Percentiles rank a stretch among this genome's conserved stretches.
Evolutionary conservation across 2,888 invertebrate genomes (phyloP).

Genomic region (Sturmia bella): DNA sequence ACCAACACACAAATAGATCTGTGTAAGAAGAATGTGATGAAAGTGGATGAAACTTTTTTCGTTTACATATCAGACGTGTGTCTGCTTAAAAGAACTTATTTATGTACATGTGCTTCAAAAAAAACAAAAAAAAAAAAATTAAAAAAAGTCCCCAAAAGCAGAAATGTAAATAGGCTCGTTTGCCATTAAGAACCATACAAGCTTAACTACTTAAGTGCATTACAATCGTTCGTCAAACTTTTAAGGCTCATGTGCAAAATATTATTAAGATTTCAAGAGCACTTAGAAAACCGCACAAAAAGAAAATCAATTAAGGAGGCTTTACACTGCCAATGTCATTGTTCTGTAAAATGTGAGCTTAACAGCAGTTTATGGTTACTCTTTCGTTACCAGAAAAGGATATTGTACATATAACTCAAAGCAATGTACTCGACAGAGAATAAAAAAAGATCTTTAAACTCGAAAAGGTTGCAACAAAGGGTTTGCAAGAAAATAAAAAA

Average conservation of each 20-base stretch:
- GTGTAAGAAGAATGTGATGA: background rate
- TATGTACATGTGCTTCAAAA: slow-evolving; percentile 11
- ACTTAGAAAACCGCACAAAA: background rate
- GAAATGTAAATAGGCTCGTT: slow-evolving; percentile 38
- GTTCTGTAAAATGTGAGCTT: background rate
- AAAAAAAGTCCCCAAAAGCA: background rate
- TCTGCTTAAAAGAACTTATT: too few relatives aligned
- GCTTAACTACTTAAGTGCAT: slow-evolving; percentile 24
- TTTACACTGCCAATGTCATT: slow-evolving; percentile 21
- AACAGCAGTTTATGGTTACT: too few relatives aligned
- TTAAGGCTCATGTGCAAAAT: slow-evolving; percentile 31
- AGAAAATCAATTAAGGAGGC: slow-evolving; percentile 1
- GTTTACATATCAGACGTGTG: too few relatives aligned
- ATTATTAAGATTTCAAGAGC: slow-evolving; percentile 28
- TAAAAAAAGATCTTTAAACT: too few relatives aligned
- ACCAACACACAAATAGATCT: background rate
- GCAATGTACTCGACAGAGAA: too few relatives aligned
- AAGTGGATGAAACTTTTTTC: slow-evolving; percentile 3
- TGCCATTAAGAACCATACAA: slow-evolving; percentile 29
- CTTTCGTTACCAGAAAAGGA: too few relatives aligned
- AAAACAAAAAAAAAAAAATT: background rate
- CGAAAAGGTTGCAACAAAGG: too few relatives aligned
- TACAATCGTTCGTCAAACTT: slow-evolving; percentile 25
- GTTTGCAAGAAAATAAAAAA: too few relatives aligned
- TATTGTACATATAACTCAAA: too few relatives aligned